phyloP scores from a whole-genome alignment of 1,140 invertebrate species.

The Saccostrea glomerata region DNA sequence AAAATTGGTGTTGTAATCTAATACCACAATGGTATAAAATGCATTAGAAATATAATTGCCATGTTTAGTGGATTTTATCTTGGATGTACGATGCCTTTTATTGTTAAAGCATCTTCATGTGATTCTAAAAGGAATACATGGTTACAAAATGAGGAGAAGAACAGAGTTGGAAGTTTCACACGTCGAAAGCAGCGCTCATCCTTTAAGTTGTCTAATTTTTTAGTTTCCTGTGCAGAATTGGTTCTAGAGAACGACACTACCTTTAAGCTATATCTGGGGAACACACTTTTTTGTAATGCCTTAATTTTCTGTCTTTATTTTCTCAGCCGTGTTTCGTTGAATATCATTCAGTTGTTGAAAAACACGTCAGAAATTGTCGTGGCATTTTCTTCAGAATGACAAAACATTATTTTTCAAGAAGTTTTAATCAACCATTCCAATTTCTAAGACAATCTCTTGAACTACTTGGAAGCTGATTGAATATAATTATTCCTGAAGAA shows the following conservation, averaged over 20 bases:
- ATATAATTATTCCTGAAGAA: no score
- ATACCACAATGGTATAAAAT: conserved; percentile 1
- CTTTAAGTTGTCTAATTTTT: no score
- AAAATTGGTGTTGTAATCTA: not conserved
- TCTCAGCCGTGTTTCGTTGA: not conserved
- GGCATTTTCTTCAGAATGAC: no score
- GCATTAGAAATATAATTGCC: conserved; percentile 8
- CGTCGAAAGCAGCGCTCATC: no score
- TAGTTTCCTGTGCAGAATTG: no score
- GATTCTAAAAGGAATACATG: not conserved
- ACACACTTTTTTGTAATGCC: not conserved
- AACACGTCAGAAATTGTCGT: no score
- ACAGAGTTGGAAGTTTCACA: no score
- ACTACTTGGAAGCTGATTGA: no score
- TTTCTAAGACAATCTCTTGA: no score
- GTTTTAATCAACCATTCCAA: no score
- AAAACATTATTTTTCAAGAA: no score
- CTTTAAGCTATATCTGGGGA: not conserved
- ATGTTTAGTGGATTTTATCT: not conserved
- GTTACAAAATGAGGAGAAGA: not conserved
- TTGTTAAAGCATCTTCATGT: not conserved
- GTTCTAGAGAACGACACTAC: not conserved
- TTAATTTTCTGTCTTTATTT: not conserved
- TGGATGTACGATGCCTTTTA: not conserved
- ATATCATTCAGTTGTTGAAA: no score